phyloP scores from a whole-genome alignment of 2,113 vertebrate species.

The Pelecanoides urinatrix region DNA sequence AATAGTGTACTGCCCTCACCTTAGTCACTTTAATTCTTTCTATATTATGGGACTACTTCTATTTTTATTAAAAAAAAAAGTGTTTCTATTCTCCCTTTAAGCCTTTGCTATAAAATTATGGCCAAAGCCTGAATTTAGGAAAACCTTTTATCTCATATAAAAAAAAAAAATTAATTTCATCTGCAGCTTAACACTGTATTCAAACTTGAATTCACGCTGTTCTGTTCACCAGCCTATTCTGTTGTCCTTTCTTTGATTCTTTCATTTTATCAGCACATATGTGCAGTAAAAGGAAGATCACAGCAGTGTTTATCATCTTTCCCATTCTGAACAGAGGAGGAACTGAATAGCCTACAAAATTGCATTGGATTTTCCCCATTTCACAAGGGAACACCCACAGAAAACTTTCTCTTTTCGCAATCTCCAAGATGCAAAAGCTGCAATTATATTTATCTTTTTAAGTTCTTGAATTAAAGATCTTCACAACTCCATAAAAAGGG shows the following conservation, averaged over 20 bases:
- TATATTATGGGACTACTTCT: not conserved
- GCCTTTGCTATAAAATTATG: not conserved
- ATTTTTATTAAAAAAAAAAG: not conserved
- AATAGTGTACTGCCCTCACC: not conserved
- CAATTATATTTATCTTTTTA: not conserved
- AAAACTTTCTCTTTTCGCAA: not conserved
- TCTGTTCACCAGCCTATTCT: not conserved
- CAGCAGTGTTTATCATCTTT: not conserved
- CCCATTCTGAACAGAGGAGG: not conserved
- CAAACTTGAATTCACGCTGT: not conserved
- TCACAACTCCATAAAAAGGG: not conserved
- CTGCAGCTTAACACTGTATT: not conserved
- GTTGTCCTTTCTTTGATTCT: not conserved
- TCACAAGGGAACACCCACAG: not conserved
- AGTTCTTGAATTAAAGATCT: not conserved
- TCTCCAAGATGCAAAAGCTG: not conserved
- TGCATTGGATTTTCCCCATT: not conserved
- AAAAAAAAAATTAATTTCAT: not conserved
- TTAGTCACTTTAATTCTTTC: not conserved
- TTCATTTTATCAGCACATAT: not conserved
- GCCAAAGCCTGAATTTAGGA: not conserved
- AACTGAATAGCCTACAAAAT: not conserved
- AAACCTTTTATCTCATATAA: not conserved
- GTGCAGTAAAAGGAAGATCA: not conserved
- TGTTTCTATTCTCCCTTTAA: not conserved